Conservation (phyloP, 2,113 vertebrate genomes). For the Petroica traversi region DNA sequence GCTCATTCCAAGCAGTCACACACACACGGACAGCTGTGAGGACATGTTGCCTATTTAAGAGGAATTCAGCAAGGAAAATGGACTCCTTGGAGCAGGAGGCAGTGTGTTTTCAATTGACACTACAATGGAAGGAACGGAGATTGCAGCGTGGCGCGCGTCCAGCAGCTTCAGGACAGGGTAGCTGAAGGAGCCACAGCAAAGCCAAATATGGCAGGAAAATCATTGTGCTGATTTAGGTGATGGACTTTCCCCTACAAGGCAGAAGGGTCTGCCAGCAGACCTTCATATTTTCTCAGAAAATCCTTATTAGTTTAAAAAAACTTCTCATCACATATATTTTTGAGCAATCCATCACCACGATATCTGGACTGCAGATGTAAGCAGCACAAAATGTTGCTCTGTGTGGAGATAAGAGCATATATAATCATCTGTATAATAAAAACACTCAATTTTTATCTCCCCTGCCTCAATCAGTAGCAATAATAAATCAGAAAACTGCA, state of each 20-base stretch:
- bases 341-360: not conserved
- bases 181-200: conserved; percentile 20
- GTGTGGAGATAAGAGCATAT: not conserved
- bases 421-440: conserved; percentile 3
- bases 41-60: not conserved
- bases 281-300: conserved; percentile 28
- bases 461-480: not conserved
- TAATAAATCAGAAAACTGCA: not conserved
- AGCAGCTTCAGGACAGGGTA: not conserved
- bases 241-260: not conserved
- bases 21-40: not conserved
- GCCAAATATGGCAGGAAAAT: conserved; percentile 32
- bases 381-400: conserved; percentile 20
- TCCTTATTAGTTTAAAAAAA: not conserved
- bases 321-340: not conserved
- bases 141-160: not conserved
- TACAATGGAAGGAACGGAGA: not conserved
- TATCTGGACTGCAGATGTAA: conserved; percentile 34
- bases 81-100: not conserved
- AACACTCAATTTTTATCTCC: not conserved
- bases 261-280: conserved; percentile 7
- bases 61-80: not conserved
- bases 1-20: not conserved
- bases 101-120: not conserved
- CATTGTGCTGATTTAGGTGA: conserved; percentile 7